Base-by-base conservation (phyloP, 2,113 vertebrate genomes). In the Ameiurus melas region DNA sequence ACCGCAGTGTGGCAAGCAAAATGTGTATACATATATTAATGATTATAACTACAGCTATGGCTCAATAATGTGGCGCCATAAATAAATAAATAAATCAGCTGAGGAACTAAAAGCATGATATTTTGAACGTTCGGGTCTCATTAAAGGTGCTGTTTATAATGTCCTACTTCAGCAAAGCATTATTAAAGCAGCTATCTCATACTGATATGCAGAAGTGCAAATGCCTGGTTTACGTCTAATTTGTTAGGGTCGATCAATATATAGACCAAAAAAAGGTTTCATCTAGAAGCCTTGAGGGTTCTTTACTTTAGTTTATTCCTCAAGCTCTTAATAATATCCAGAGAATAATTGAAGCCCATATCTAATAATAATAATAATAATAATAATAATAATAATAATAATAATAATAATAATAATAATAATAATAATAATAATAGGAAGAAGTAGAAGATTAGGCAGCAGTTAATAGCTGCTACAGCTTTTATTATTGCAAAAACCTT, bases 1-100 rank as follows among this genome's bases (percentile, higher is more conserved):
- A 94, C 93, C 94, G 95, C 95, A 94, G 94, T 93, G 91, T 93
- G 92, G 92, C 87, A 92, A 83, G 51, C 60, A 85, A 68, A 75
- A 43, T 43, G 4, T 47, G 0, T 47, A 7, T 47, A 47, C 6
- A 47, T 47, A 43, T 43, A 47, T 47, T 43, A 43, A 5, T 4
- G 39, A 43, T 43, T 43, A 93, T 47, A 93, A 93, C 92, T 93
- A 89, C 80, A 77, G 84, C 70, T 90, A 75, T 86, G 85, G 70
- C 87, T 70, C 73, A 70, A 82, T 43, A 1, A 81, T 78, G 85
- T 14, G 33, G 83, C 58, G 43, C 47, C n/a, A 47, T 33, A 47
- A 6, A 6, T 43, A 43, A 43, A 43, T 43, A 43, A 43, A 43
- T 6, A 43, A 43, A 2, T 12, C 2, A 73, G 7, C 3, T 33